These are phyloP conservation scores for Carollia perspicillata DNA, from an alignment of 2,113 vertebrate species.

Conservation along the genomic window DNA sequence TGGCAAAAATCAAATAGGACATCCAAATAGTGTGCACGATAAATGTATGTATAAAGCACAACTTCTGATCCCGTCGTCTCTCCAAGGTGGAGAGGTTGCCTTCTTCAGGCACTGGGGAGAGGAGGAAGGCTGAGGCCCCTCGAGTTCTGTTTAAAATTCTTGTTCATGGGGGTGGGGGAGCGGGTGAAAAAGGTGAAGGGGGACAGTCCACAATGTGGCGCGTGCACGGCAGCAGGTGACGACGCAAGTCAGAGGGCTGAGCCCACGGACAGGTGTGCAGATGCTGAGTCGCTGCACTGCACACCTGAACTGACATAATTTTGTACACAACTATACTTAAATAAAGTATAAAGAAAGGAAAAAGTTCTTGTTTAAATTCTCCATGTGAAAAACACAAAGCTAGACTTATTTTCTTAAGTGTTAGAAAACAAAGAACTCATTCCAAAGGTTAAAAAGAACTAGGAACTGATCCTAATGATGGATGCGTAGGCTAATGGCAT, in stretches of 20 bases:
- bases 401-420: not conserved
- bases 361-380: slow-evolving; percentile 34
- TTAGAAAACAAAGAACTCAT: slow-evolving; percentile 11
- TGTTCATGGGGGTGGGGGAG: not conserved
- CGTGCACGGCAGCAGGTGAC: not conserved
- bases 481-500: not conserved
- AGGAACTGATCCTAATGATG: not conserved
- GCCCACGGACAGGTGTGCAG: not conserved
- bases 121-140: not conserved
- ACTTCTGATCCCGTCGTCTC: not conserved
- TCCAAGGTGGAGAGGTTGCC: not conserved
- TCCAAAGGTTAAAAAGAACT: not conserved
- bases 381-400: not conserved
- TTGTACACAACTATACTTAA: not conserved
- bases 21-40: not conserved
- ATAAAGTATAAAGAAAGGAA: not conserved
- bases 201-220: not conserved
- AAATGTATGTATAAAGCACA: not conserved
- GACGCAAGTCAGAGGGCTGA: not conserved
- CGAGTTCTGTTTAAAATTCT: not conserved
- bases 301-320: no score
- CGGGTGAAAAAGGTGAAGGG: not conserved
- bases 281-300: not conserved
- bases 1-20: not conserved
- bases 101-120: not conserved